Evolutionary conservation across 2,113 vertebrate genomes (phyloP), one percentile per base, ranked within the genome.

Genomic region (Leucopsar rothschildi): DNA sequence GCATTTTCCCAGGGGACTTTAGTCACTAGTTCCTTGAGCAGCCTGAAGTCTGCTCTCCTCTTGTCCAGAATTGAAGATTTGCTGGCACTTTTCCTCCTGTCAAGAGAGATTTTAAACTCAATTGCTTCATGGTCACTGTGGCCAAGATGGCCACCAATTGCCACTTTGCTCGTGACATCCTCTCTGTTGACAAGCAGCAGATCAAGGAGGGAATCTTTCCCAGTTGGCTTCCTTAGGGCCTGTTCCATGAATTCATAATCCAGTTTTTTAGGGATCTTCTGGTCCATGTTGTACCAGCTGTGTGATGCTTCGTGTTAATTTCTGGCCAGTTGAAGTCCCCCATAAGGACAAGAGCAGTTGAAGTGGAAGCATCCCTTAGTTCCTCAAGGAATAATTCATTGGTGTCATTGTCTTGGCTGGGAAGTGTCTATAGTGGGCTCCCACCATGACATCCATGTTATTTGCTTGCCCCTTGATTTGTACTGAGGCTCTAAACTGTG

Each of bases 131-230:
- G 15, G 55, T 37, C 0, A 0, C 44, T 52, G 27, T 78, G 47
- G 55, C 72, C 73, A n/a, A 61, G 33, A 44, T 31, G 12, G 39
- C 15, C 0, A 0, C 45, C 27, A 60, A 1, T 28, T 1, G 0
- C 10, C 23, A 16, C 63, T 39, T 60, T 19, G 6, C 27, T 77
- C 33, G 24, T 60, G 55, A 28, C 12, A 39, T 45, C 23, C 28
- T 45, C 23, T 53, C 33, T 60, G 27, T 33, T 86, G 53, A 37
- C 22, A 53, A 69, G 39, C 12, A 60, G 28, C 33, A 78, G 55
- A n/a, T 45, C 39, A 60, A 53, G 47, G 39, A 53, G 22, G 27
- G 18, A 39, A 45, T 61, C 47, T 33, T 53, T 69, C 10, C 1
- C 18, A 45, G 9, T 1, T 53, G 39, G 24, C 47, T 45, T 69